phyloP scores from a whole-genome alignment of 2,797 vertebrate genomes.

The Peromyscus melanophrys region DNA sequence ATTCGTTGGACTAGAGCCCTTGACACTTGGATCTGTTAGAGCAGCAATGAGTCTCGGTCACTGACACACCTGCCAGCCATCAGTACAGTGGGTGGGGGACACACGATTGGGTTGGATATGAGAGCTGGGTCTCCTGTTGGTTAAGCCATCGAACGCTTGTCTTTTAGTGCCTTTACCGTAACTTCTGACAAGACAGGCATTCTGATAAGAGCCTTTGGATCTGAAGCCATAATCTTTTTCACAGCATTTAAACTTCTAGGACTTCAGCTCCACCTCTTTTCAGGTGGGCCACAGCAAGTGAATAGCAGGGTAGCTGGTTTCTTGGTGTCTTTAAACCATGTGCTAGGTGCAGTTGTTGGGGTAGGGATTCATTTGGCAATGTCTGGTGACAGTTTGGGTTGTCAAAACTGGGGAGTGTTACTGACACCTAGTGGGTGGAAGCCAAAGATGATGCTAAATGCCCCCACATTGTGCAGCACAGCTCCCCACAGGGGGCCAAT shows the following conservation, averaged over 20 bases:
- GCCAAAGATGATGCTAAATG: background rate
- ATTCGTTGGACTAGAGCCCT: background rate
- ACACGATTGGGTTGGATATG: background rate
- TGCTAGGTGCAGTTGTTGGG: rapidly evolving
- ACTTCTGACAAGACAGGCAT: too few relatives aligned
- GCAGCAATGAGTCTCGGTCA: background rate
- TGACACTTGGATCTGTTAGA: background rate
- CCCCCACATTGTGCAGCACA: rapidly evolving
- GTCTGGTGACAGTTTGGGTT: background rate
- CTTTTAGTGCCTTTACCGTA: background rate
- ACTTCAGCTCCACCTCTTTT: background rate
- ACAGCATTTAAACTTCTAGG: background rate
- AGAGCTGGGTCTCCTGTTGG: rapidly evolving
- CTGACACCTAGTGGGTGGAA: background rate
- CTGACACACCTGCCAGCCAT: rapidly evolving
- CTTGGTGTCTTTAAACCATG: background rate
- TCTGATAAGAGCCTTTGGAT: background rate
- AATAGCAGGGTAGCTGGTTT: background rate
- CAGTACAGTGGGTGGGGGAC: background rate
- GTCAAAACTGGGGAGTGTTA: background rate
- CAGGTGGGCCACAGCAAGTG: background rate
- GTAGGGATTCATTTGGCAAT: background rate
- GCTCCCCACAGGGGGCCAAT: rapidly evolving
- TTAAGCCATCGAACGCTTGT: background rate
- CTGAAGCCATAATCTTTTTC: background rate